Conservation (phyloP, 1,140 invertebrate species). For the Tetramorium parvispinum region DNA sequence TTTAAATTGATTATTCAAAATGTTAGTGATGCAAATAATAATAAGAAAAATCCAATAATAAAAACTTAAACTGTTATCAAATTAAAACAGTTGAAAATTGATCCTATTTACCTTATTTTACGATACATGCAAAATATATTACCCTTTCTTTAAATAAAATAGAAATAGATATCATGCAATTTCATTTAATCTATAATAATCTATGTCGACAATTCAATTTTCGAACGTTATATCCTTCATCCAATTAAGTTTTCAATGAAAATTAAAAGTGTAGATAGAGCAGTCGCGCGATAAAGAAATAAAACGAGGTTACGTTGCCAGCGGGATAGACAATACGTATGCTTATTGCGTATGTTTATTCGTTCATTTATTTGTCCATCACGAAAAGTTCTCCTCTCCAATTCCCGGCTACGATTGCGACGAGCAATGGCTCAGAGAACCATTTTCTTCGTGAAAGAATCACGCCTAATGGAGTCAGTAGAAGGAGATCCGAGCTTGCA, state of each 20-base stretch:
- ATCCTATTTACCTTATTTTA: too few relatives aligned
- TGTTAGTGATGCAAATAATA: background rate
- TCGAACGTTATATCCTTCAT: background rate
- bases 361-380: slow-evolving; percentile 58
- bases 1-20: background rate
- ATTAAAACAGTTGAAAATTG: too few relatives aligned
- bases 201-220: background rate
- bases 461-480: slow-evolving; percentile 33
- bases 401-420: slow-evolving; percentile 48
- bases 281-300: background rate
- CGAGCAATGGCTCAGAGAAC: slow-evolving; percentile 17
- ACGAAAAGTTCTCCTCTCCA: slow-evolving; percentile 34
- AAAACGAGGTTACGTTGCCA: background rate
- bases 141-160: background rate
- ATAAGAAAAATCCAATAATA: background rate
- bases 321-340: background rate
- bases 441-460: slow-evolving; percentile 40
- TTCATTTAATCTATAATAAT: background rate
- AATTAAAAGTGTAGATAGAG: background rate
- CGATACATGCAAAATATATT: background rate
- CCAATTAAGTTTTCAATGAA: background rate
- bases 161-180: background rate
- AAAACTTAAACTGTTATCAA: too few relatives aligned
- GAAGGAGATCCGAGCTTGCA: slow-evolving; percentile 18
- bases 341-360: slow-evolving; percentile 62